phyloP scores from a whole-genome alignment of 2,888 invertebrate genomes.

The Polyommatus iphigenia region DNA sequence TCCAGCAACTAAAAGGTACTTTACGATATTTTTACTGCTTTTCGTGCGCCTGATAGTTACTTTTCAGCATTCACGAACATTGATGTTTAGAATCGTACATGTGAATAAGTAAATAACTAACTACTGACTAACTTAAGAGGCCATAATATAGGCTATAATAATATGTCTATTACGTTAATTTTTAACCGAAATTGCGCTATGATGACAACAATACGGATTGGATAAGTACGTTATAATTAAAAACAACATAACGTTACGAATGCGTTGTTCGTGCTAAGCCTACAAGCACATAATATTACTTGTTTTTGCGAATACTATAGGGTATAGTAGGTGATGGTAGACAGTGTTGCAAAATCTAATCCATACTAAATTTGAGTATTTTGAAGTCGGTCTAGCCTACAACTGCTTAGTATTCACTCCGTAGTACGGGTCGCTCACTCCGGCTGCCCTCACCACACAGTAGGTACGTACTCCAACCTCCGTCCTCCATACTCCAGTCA shows the following conservation, averaged over 20 bases:
- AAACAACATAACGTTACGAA: no score
- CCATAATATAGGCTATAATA: background rate
- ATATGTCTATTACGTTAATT: no score
- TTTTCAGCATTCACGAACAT: background rate
- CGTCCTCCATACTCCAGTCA: slow-evolving; percentile 32
- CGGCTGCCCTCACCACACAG: background rate
- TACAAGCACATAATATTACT: no score
- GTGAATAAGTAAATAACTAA: background rate
- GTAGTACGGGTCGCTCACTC: background rate
- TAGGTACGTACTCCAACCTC: background rate
- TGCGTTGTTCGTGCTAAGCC: no score
- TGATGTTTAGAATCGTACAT: background rate
- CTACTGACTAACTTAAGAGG: background rate
- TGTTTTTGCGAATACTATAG: background rate
- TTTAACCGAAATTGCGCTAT: no score
- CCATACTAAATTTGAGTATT: background rate
- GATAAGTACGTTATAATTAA: no score
- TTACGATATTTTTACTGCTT: slow-evolving; percentile 4
- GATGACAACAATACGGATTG: no score
- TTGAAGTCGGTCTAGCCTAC: background rate
- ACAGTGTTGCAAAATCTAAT: background rate
- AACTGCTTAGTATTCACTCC: slow-evolving; percentile 8
- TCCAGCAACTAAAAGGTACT: background rate
- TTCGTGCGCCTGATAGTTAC: background rate
- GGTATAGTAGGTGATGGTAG: no score